These are phyloP conservation scores for Ormyrus nitidulus DNA, from an alignment of 2,888 invertebrate species.

Conservation along the genomic window DNA sequence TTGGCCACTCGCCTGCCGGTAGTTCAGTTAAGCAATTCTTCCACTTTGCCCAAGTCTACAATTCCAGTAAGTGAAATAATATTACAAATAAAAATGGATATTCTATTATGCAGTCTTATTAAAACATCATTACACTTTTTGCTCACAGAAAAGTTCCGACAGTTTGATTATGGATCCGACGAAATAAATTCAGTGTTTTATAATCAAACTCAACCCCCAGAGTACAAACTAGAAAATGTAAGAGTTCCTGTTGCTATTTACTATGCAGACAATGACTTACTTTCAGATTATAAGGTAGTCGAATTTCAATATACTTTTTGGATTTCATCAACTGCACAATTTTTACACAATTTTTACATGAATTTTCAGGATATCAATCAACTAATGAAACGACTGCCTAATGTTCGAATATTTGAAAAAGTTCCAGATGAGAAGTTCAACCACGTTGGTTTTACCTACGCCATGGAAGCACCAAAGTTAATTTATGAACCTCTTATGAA, in stretches of 20 bases:
- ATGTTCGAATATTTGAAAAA: slow-evolving; percentile 67
- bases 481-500: slow-evolving; percentile 62
- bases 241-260: slow-evolving; percentile 81
- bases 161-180: slow-evolving; percentile 77
- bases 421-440: slow-evolving; percentile 65
- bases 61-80: slow-evolving; percentile 59
- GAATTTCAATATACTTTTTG: too few relatives aligned
- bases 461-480: slow-evolving; percentile 62
- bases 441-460: slow-evolving; percentile 66
- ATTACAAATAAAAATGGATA: too few relatives aligned
- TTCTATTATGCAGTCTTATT: too few relatives aligned
- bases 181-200: slow-evolving; percentile 78
- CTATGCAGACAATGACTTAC: slow-evolving; percentile 81
- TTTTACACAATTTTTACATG: slow-evolving; percentile 46
- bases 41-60: slow-evolving; percentile 71
- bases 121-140: neutral
- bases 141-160: slow-evolving; percentile 73
- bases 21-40: slow-evolving; percentile 72
- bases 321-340: neutral
- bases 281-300: slow-evolving; percentile 76
- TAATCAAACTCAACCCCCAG: slow-evolving; percentile 78
- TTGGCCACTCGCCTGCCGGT: slow-evolving; percentile 70
- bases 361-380: slow-evolving; percentile 78
- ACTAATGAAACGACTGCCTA: slow-evolving; percentile 77
- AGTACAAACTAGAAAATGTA: slow-evolving; percentile 79